Conservation (phyloP, 1,140 invertebrate species). For the Microplitis demolitor region DNA sequence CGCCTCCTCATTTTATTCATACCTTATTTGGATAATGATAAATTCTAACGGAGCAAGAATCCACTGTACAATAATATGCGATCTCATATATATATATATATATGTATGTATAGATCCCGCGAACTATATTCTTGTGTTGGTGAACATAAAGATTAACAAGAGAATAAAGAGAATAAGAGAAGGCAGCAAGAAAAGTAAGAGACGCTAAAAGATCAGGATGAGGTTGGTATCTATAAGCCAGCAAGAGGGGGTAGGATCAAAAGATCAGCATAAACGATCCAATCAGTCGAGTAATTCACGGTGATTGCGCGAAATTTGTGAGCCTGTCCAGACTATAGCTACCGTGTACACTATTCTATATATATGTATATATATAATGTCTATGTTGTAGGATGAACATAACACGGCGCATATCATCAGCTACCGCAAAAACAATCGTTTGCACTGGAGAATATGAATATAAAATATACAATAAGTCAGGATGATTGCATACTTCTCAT, state of each 20-base stretch:
- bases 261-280: conserved; percentile 62
- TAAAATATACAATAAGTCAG: no score
- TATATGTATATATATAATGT: no score
- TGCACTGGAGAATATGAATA: no score
- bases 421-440: background rate
- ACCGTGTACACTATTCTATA: conserved; percentile 7
- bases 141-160: no score
- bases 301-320: conserved; percentile 52
- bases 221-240: background rate
- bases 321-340: conserved; percentile 25
- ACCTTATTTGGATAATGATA: conserved; percentile 60
- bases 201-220: conserved; percentile 8
- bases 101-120: no score
- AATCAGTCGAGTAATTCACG: conserved; percentile 61
- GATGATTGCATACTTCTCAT: no score
- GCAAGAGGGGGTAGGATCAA: conserved; percentile 47
- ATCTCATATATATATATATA: no score
- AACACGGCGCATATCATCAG: background rate
- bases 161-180: conserved; percentile 6
- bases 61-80: conserved; percentile 7
- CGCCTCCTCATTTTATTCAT: conserved; percentile 50
- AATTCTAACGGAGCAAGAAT: conserved; percentile 50
- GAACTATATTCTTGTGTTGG: no score
- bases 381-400: background rate
- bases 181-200: background rate